Base-by-base conservation (phyloP, 2,113 vertebrate genomes). In the Triplophysa siluroides region DNA sequence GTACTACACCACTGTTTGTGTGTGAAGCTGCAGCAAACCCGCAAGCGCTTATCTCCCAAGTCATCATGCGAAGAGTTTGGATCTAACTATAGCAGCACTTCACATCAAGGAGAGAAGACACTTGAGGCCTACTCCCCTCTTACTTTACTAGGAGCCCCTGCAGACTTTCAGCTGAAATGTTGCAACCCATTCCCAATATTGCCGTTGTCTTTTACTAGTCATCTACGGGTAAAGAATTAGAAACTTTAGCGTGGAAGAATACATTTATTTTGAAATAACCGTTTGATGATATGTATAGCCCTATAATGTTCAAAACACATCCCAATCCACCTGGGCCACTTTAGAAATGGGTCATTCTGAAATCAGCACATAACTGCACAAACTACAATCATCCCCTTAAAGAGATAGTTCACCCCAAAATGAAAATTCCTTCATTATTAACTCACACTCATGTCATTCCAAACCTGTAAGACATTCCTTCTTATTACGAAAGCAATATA, bases 71-170 rank as follows among this genome's bases (percentile, higher is more conserved):
- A 71, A 85, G 78, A 67, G 68, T 72, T 74, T 78, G 38, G 26
- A 72, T 77, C 89, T 88, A 88, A 88, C 88, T 90, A 90, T 89
- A 90, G 89, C 86, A 84, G 60, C 85, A 88, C 88, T 90, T 79
- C 69, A 89, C 84, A 90, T 90, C 82, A 87, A 89, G 86, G 79
- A 26, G 58, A 88, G 71, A 72, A 66, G 85, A 87, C 86, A 87
- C 87, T 90, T 79, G 63, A 89, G 83, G 83, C 81, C 83, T 80
- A 81, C 86, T 87, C 87, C 86, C 85, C 82, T 18, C 85, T 85
- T 75, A 84, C 88, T 89, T 90, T 83, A 90, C 83, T 75, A 81
- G 83, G 54, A 83, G 60, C 84, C 85, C 85, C 76, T 76, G 76
- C 73, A 65, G 64, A 84, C 82, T 63, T 43, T 18, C 67, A 38